Evolutionary conservation across 2,888 invertebrate genomes (phyloP).

Genomic region (Byasa hedistus): DNA sequence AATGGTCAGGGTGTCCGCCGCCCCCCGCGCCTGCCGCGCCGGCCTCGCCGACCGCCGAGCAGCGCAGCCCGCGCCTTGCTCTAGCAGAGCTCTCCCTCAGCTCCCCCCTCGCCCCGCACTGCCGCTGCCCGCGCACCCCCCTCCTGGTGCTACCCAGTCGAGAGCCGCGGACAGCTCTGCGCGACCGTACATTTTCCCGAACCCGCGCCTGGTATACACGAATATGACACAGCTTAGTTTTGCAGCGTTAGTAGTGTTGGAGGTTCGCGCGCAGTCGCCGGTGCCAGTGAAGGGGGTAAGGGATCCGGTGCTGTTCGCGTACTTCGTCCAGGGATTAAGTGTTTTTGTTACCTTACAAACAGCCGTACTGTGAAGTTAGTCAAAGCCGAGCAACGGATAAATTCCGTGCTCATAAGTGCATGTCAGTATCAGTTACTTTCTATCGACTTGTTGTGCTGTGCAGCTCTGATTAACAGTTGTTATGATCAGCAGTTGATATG

Average conservation of each 20-base stretch:
- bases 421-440: no score
- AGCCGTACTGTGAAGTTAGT: no score
- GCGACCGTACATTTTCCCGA: slow-evolving; percentile 5
- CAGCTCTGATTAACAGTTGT: no score
- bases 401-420: no score
- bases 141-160: slow-evolving; percentile 24
- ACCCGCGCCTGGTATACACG: neutral
- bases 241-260: neutral
- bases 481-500: no score
- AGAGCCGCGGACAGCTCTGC: slow-evolving; percentile 20
- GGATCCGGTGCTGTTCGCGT: no score
- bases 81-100: slow-evolving; percentile 34
- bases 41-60: slow-evolving; percentile 42
- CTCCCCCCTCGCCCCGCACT: slow-evolving; percentile 31
- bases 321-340: no score
- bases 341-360: no score
- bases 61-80: slow-evolving; percentile 47
- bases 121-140: slow-evolving; percentile 31
- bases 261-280: neutral
- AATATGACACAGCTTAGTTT: slow-evolving; percentile 23
- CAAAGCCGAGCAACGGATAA: no score
- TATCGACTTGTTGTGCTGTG: no score
- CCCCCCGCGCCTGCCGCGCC: slow-evolving; percentile 43
- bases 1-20: slow-evolving; percentile 37
- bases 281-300: neutral